A percentile compares a stretch with the other conserved stretches of the same genome.
Evolutionary conservation across 2,113 vertebrate genomes (phyloP).

Genomic region (Boleophthalmus pectinirostris): DNA sequence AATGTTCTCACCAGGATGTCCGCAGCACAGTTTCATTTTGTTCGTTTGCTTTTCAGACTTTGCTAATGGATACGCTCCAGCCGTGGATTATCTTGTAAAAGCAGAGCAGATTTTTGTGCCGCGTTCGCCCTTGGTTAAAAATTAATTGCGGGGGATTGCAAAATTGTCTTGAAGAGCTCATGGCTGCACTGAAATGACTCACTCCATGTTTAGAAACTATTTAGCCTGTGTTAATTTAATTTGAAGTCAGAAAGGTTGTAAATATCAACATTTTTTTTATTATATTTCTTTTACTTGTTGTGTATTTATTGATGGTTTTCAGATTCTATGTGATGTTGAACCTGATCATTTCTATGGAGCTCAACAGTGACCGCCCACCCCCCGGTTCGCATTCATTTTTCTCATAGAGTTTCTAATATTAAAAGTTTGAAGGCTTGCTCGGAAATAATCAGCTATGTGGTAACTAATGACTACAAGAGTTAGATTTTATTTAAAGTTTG

Average conservation of each 20-base stretch:
- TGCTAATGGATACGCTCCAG: constrained; percentile 12
- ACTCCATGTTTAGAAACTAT: background rate
- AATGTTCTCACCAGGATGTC: constrained; percentile 2
- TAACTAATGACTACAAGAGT: no score
- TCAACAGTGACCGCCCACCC: no score
- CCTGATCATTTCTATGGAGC: no score
- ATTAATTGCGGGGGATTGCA: background rate
- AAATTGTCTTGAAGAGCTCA: background rate
- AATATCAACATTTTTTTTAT: background rate
- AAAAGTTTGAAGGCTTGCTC: no score
- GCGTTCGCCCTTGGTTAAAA: constrained; percentile 2
- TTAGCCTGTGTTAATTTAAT: background rate
- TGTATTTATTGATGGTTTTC: no score
- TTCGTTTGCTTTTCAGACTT: constrained; percentile 7
- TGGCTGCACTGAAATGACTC: background rate
- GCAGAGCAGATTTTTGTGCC: background rate
- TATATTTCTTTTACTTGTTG: background rate
- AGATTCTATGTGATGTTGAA: no score
- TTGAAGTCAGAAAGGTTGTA: background rate
- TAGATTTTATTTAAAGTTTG: no score
- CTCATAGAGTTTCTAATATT: no score
- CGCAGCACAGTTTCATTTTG: background rate
- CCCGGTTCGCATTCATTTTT: no score
- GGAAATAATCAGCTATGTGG: no score
- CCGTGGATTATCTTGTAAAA: constrained; percentile 7